Evolutionary conservation across 2,113 vertebrate species (phyloP), one percentile per base, ranked within the genome.

Genomic region (Malurus cyaneus): DNA sequence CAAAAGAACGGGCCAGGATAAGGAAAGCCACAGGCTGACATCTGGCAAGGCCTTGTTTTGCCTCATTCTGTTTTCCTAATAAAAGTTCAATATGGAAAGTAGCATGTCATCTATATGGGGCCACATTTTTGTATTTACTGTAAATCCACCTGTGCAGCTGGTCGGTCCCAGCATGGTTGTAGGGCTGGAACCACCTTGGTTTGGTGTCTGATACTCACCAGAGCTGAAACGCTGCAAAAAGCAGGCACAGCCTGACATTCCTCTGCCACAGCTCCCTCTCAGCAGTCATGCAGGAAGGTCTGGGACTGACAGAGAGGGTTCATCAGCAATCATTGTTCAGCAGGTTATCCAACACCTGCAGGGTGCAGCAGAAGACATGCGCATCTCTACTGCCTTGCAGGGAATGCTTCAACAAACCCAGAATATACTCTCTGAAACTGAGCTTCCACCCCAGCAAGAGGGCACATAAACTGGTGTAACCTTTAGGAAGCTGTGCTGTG

Each of bases 331-430:
- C 29, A 1, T 56, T 15, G 3, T 73, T 52, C 41, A 34, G 52
- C 44, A 79, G 39, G 13, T 17, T 25, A 1, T 9, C 3, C 9
- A 26, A 46, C 12, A 50, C 21, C 44, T 73, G 53, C 54, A 80
- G 53, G 3, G 32, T 34, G 18, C 67, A 52, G 74, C 65, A 54
- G 70, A 28, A 56, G 64, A 53, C 54, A 32, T 12, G 20, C 5
- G 8, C 18, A 8, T 54, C 39, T 42, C 54, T 56, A 14, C 34
- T 31, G 0, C 0, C 0, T 21, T 11, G 25, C 26, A 41, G 28
- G 7, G 6, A 91, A 25, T 14, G 19, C 56, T 60, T 34, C 52
- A 64, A 39, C 12, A 46, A 62, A 69, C 18, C 20, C 32, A 29
- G 28, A 31, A 46, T 18, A 29, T 5, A 15, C 36, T 11, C 9